These are phyloP conservation scores for Agelaius tricolor DNA, from an alignment of 2,113 vertebrate genomes.

Conservation along the genomic window DNA sequence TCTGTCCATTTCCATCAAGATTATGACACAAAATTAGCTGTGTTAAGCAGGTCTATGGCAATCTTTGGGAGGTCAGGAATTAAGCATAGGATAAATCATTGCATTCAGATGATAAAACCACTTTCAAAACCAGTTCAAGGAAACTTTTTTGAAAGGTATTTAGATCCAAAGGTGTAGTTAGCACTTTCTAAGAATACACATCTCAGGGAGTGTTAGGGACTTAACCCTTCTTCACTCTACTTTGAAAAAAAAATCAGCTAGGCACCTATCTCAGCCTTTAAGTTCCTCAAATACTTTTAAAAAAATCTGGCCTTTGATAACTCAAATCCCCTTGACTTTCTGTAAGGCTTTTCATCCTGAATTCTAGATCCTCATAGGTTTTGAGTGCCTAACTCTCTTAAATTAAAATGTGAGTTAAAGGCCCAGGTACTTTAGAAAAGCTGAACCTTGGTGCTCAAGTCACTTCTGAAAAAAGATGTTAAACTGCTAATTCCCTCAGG, in stretches of 20 bases:
- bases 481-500: background rate
- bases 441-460: background rate
- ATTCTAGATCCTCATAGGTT: constrained; percentile 22
- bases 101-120: background rate
- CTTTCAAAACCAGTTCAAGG: constrained; percentile 11
- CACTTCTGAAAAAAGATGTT: background rate
- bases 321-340: constrained; percentile 31
- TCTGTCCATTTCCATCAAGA: background rate
- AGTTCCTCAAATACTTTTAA: background rate
- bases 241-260: constrained; percentile 8
- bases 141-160: background rate
- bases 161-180: constrained; percentile 25
- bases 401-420: constrained; percentile 19
- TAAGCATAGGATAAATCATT: background rate
- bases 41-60: background rate
- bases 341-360: constrained; percentile 15
- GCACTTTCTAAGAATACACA: constrained; percentile 7
- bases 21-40: background rate
- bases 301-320: constrained; percentile 49
- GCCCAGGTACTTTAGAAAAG: background rate
- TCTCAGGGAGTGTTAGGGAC: constrained; percentile 17
- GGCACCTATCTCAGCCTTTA: background rate
- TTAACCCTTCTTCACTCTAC: constrained; percentile 37
- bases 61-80: background rate
- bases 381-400: background rate